Conservation (phyloP, 2,797 vertebrate species). For the Urosaurus nigricauda region DNA sequence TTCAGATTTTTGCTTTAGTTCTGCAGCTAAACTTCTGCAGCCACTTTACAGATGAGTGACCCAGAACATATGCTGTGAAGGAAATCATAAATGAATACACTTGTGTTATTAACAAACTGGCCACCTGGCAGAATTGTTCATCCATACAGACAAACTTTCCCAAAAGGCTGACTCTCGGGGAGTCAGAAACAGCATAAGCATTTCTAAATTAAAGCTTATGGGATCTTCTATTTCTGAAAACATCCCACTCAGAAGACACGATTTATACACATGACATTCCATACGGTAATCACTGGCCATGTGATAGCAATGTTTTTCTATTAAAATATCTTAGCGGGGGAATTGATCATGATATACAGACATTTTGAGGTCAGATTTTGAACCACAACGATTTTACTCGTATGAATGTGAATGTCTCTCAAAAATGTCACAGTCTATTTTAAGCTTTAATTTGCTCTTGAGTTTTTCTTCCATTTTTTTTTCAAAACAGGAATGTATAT, state of each 20-base stretch:
- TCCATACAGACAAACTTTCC: not conserved
- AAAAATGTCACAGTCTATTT: slow-evolving; percentile 70
- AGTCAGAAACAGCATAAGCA: slow-evolving; percentile 33
- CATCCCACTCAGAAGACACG: slow-evolving; percentile 34
- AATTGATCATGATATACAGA: slow-evolving; percentile 64
- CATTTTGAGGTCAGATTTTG: slow-evolving; percentile 60
- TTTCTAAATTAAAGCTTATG: slow-evolving; percentile 34
- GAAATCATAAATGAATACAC: slow-evolving; percentile 15
- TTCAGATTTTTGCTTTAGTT: not conserved
- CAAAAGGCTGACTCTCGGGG: slow-evolving; percentile 34
- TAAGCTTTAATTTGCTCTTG: slow-evolving; percentile 38
- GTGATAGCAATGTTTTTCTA: slow-evolving; percentile 63
- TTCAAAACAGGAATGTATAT: not conserved
- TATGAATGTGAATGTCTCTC: slow-evolving; percentile 74
- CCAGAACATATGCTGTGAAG: not conserved
- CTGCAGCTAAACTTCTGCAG: not conserved
- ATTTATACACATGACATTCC: slow-evolving; percentile 38
- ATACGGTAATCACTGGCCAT: slow-evolving; percentile 23
- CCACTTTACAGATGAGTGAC: not conserved
- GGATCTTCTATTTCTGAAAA: not conserved
- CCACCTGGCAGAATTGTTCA: slow-evolving; percentile 26
- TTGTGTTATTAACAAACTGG: not conserved
- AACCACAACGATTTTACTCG: slow-evolving; percentile 59
- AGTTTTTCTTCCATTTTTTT: not conserved
- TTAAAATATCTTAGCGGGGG: slow-evolving; percentile 62